These are phyloP conservation scores for Kuschelorhynchus macadamiae DNA, from an alignment of 2,888 invertebrate species.

Conservation along the genomic window DNA sequence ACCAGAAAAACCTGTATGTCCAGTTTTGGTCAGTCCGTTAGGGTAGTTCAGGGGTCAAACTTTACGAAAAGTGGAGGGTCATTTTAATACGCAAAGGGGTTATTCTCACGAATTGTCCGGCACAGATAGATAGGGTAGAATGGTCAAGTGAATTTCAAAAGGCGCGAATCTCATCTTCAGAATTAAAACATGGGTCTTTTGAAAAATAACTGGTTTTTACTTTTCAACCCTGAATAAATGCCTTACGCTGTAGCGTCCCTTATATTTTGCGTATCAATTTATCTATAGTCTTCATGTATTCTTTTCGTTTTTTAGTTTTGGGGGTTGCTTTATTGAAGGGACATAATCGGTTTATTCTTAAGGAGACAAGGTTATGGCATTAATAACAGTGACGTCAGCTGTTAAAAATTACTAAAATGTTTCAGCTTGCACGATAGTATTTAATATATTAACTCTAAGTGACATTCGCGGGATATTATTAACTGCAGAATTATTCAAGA, in stretches of 20 bases:
- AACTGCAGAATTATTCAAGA: too few relatives aligned
- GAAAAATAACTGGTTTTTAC: slow-evolving; percentile 60
- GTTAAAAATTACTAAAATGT: too few relatives aligned
- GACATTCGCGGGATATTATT: too few relatives aligned
- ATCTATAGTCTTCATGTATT: slow-evolving; percentile 33
- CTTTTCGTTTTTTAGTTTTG: not conserved
- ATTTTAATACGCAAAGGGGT: slow-evolving; percentile 56
- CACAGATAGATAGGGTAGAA: slow-evolving; percentile 62
- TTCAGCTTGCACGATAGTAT: too few relatives aligned
- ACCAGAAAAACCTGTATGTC: slow-evolving; percentile 64
- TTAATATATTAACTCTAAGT: too few relatives aligned
- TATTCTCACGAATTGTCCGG: slow-evolving; percentile 63
- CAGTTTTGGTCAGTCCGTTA: slow-evolving; percentile 67
- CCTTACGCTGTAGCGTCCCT: slow-evolving; percentile 48
- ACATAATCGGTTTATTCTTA: too few relatives aligned
- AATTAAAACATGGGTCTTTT: slow-evolving; percentile 52
- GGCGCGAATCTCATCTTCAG: slow-evolving; percentile 52
- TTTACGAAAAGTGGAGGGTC: slow-evolving; percentile 56
- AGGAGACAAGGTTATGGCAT: too few relatives aligned
- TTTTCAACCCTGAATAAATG: slow-evolving; percentile 56
- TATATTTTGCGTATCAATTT: slow-evolving; percentile 46
- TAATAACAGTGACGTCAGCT: too few relatives aligned
- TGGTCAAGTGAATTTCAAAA: slow-evolving; percentile 63
- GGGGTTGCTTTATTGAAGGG: too few relatives aligned
- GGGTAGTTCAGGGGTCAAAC: slow-evolving; percentile 61